A percentile compares a stretch with the other conserved stretches of the same genome.
Conservation (phyloP, 2,888 invertebrate genomes). For the Acanthosepion lycidas region DNA sequence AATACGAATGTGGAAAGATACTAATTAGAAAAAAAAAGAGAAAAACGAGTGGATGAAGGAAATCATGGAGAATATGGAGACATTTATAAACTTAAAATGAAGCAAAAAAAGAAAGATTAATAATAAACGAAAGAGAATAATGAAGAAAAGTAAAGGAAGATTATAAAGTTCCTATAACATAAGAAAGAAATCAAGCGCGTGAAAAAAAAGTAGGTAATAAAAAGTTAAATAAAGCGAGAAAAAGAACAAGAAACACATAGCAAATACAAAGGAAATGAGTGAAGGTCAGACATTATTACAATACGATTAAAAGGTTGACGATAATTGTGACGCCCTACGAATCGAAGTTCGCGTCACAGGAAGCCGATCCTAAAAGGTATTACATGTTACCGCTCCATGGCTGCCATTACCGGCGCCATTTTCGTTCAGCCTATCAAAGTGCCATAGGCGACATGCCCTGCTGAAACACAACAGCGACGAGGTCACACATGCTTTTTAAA, state of each 20-base stretch:
- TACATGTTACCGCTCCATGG: background rate
- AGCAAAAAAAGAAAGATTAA: too few relatives aligned
- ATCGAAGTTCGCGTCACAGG: background rate
- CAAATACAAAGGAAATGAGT: background rate
- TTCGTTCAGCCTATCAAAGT: background rate
- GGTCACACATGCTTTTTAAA: background rate
- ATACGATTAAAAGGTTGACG: background rate
- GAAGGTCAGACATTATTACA: background rate
- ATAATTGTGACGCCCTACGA: constrained; percentile 16
- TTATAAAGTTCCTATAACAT: background rate
- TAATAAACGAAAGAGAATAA: too few relatives aligned
- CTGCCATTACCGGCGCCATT: background rate
- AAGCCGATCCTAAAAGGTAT: background rate
- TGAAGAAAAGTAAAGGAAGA: too few relatives aligned
- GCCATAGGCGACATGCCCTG: background rate
- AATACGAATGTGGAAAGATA: too few relatives aligned
- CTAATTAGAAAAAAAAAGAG: too few relatives aligned
- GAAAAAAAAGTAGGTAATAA: background rate
- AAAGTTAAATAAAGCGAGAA: background rate
- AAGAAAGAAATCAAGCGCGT: background rate
- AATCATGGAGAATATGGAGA: too few relatives aligned
- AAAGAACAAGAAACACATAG: background rate
- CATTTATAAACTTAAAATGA: too few relatives aligned
- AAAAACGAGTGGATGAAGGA: too few relatives aligned
- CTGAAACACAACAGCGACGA: background rate